Evolutionary conservation across 2,888 invertebrate genomes (phyloP).

Genomic region (Troides helena): DNA sequence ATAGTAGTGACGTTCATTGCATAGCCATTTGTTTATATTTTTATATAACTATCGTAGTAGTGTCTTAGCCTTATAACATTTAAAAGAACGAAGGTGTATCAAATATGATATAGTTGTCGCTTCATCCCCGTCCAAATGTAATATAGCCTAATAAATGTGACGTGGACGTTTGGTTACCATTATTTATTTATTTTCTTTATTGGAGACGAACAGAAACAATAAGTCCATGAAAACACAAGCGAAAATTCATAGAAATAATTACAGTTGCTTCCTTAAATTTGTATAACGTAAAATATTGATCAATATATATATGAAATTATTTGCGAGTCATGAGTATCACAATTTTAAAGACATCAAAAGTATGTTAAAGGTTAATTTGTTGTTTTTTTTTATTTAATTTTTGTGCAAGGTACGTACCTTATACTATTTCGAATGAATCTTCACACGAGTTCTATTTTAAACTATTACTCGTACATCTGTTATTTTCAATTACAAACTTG

Average conservation of each 20-base stretch:
- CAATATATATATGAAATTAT: constrained; percentile 21
- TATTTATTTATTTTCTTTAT: not conserved
- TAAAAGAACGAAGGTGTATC: constrained; percentile 11
- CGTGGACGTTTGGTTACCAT: constrained; percentile 12
- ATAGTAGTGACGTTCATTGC: too few species aligned
- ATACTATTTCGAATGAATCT: too few species aligned
- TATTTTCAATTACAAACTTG: not conserved
- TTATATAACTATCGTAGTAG: constrained; percentile 3
- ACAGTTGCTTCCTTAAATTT: too few species aligned
- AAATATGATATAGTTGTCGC: constrained; percentile 20
- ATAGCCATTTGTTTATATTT: not conserved
- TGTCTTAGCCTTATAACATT: constrained; percentile 4
- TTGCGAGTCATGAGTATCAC: not conserved
- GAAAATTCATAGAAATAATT: too few species aligned
- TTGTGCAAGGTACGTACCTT: too few species aligned
- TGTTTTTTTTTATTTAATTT: too few species aligned
- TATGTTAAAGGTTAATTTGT: too few species aligned
- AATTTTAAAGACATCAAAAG: constrained; percentile 11
- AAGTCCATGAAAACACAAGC: too few species aligned
- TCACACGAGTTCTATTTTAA: not conserved
- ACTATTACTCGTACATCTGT: not conserved
- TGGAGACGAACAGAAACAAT: too few species aligned
- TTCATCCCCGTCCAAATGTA: constrained; percentile 7
- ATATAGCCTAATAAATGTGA: constrained; percentile 17
- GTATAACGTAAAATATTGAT: not conserved